Evolutionary conservation across 2,113 vertebrate genomes (phyloP), one percentile per base, ranked within the genome.

Genomic region (Xyrauchen texanus): DNA sequence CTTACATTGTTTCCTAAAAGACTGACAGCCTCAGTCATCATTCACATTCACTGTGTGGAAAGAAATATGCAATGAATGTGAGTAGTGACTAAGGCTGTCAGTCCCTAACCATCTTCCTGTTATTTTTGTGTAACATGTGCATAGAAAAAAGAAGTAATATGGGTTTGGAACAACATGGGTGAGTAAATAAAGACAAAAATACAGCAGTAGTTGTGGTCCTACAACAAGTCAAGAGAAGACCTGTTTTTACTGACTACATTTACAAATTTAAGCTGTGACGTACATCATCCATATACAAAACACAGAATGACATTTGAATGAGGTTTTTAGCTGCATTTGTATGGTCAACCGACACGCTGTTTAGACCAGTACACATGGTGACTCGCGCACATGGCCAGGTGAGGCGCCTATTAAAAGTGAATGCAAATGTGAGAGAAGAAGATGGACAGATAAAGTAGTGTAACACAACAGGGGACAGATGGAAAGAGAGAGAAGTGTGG

Each of bases 391-490:
- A 70, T 45, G 15, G 52, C 53, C 74, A 81, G 86, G 81, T 84
- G 77, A 73, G 21, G 63, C 69, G 6, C 74, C 60, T 16, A 71
- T 80, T 76, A 76, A 49, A 71, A 84, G 21, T 70, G 15, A 82
- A 83, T 70, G 68, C 80, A 69, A 51, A 85, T 74, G 68, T 85
- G 34, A 85, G 81, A 88, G 82, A 85, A 80, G 78, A 69, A 69
- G 75, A 79, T 70, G 15, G 68, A 70, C 15, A 60, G 68, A 82
- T 76, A 21, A 21, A 77, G 67, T 76, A 49, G 46, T 46, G 77
- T 74, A 34, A 82, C 21, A 77, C 58, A 81, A 58, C 66, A 49
- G n/a, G 13, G n/a, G 65, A 77, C 66, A 81, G 70, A 74, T 47
- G 53, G 78, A 58, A 47, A 7, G 10, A 67, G 76, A 76, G 42